phyloP scores from a whole-genome alignment of 1,140 invertebrate genomes.

The Wiebesia pumilae region DNA sequence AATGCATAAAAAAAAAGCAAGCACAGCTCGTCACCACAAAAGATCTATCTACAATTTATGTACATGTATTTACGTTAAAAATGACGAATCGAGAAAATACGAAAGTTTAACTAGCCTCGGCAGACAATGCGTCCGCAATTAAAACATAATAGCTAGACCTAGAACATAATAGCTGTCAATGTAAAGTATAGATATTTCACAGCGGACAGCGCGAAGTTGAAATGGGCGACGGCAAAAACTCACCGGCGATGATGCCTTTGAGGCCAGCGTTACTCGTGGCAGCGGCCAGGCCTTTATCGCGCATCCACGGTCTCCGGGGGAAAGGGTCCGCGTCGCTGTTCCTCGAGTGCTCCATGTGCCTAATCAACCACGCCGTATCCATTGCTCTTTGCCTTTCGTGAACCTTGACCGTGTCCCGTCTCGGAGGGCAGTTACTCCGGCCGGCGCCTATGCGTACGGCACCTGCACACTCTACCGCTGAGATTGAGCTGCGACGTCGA shows the following conservation, averaged over 20 bases:
- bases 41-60: too few species aligned
- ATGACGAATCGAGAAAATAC: too few species aligned
- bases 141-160: too few species aligned
- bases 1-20: too few species aligned
- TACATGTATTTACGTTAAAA: too few species aligned
- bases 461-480: too few species aligned
- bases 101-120: not conserved
- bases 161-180: too few species aligned
- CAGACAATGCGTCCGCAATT: not conserved
- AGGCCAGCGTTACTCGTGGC: conserved; percentile 78
- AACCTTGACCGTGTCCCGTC: too few species aligned
- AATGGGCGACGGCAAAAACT: conserved; percentile 12
- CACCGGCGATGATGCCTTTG: conserved; percentile 89
- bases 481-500: too few species aligned
- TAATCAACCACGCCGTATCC: conserved; percentile 51
- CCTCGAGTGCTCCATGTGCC: not conserved
- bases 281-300: conserved; percentile 79
- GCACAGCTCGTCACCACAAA: too few species aligned
- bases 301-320: conserved; percentile 83
- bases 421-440: not conserved
- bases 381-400: conserved; percentile 25
- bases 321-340: conserved; percentile 69
- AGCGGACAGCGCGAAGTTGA: not conserved
- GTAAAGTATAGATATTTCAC: too few species aligned
- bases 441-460: too few species aligned